Evolutionary conservation across 2,888 invertebrate genomes (phyloP).

Genomic region (Cephus sareptanus): DNA sequence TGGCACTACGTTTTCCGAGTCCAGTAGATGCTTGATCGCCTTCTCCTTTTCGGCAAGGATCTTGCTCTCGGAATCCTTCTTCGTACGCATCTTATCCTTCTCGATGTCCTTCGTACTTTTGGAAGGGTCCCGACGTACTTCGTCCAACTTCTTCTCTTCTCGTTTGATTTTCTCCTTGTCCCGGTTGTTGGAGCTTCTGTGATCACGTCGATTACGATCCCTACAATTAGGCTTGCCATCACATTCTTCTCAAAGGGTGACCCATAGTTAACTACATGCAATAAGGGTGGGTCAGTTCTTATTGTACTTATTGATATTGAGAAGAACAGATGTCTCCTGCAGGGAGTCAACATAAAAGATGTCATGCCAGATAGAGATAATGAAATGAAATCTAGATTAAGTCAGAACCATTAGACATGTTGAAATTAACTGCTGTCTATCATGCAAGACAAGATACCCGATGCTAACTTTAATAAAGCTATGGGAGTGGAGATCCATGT

Average conservation of each 20-base stretch:
- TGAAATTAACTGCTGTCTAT: too few species aligned
- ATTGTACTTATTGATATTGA: background rate
- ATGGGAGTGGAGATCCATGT: background rate
- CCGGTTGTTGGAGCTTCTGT: constrained; percentile 37
- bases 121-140: constrained; percentile 55
- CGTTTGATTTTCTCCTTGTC: constrained; percentile 35
- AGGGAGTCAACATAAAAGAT: background rate
- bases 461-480: background rate
- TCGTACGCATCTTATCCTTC: constrained; percentile 57
- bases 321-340: background rate
- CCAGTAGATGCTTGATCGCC: constrained; percentile 59
- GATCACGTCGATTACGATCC: constrained; percentile 43
- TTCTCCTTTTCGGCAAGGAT: constrained; percentile 62
- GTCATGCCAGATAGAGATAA: background rate
- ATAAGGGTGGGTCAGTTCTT: background rate
- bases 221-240: constrained; percentile 49
- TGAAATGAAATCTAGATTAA: background rate
- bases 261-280: constrained; percentile 1
- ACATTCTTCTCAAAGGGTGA: constrained; percentile 8
- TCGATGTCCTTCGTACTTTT: constrained; percentile 63
- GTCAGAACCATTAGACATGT: background rate
- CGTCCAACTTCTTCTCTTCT: constrained; percentile 50
- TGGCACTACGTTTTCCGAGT: constrained; percentile 60
- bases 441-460: background rate
- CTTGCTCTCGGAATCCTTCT: constrained; percentile 58